Evolutionary conservation across 2,113 vertebrate species (phyloP).

Genomic region (Mugil cephalus): DNA sequence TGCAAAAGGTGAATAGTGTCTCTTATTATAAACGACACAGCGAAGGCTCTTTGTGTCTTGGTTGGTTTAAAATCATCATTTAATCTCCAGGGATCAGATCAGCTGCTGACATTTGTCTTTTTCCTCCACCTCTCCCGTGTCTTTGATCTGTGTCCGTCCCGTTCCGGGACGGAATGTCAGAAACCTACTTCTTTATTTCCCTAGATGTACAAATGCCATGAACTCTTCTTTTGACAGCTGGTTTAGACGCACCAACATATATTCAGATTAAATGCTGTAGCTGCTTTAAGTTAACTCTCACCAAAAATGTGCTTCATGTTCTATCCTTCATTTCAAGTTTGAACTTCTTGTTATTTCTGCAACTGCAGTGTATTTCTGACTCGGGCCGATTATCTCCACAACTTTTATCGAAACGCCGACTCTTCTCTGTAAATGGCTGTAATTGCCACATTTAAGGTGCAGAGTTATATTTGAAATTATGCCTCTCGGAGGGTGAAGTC

Average conservation of each 20-base stretch:
- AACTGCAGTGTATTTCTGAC: slow-evolving; percentile 5
- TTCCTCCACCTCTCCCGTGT: slow-evolving; percentile 22
- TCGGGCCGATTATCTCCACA: slow-evolving; percentile 43
- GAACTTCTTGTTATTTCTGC: slow-evolving; percentile 11
- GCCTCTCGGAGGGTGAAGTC: slow-evolving; percentile 58
- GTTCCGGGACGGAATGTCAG: slow-evolving; percentile 14
- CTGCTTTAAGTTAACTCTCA: background rate
- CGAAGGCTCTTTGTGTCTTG: background rate
- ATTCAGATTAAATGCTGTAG: background rate
- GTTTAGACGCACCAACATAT: background rate
- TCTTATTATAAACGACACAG: background rate
- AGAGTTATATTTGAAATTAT: slow-evolving; percentile 52
- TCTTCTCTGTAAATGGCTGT: slow-evolving; percentile 47
- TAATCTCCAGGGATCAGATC: slow-evolving; percentile 45
- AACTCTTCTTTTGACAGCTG: background rate
- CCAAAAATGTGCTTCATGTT: background rate
- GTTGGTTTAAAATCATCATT: background rate
- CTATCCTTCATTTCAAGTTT: background rate
- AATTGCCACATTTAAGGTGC: slow-evolving; percentile 62
- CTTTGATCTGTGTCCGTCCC: slow-evolving; percentile 23
- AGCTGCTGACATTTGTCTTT: slow-evolving; percentile 23
- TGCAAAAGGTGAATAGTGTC: slow-evolving; percentile 8
- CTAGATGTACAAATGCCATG: slow-evolving; percentile 23
- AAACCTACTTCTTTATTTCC: slow-evolving; percentile 8
- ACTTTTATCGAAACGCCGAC: slow-evolving; percentile 20